phyloP scores from a whole-genome alignment of 2,797 vertebrate species.

The Rhinophrynus dorsalis region DNA sequence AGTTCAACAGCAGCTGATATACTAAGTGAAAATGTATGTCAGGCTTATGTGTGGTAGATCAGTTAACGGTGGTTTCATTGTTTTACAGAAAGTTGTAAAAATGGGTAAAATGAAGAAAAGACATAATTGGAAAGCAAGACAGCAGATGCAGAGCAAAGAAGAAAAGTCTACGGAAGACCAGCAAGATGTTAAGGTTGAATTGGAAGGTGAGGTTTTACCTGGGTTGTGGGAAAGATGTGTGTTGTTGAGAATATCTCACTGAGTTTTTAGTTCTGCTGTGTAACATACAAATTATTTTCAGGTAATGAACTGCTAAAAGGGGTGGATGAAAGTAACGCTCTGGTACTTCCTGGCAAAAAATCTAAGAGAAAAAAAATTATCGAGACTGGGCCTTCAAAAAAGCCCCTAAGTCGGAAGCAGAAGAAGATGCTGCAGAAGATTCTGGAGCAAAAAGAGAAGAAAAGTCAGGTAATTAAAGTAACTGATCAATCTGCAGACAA shows the following conservation, averaged over 20 bases:
- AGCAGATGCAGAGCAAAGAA: conserved; percentile 53
- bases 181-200: conserved; percentile 64
- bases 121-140: conserved; percentile 82
- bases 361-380: conserved; percentile 68
- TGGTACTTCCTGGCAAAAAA: conserved; percentile 83
- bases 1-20: too few species aligned
- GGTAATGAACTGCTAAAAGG: conserved; percentile 78
- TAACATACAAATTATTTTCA: conserved; percentile 48
- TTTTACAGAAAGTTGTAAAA: background rate
- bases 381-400: conserved; percentile 64
- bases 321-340: conserved; percentile 82
- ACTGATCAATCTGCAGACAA: too few species aligned
- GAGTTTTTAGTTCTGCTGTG: background rate
- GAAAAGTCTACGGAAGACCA: conserved; percentile 38
- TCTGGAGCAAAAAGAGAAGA: conserved; percentile 90
- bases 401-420: conserved; percentile 85
- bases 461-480: conserved; percentile 75
- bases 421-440: conserved; percentile 85
- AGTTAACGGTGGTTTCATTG: too few species aligned
- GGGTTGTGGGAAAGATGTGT: too few species aligned
- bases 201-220: conserved; percentile 66
- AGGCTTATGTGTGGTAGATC: too few species aligned
- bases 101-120: conserved; percentile 80
- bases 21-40: too few species aligned
- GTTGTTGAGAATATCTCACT: background rate